A percentile compares a stretch with the other conserved stretches of the same genome.
Evolutionary conservation across 1,140 invertebrate species (phyloP).

Genomic region (Diploscapter pachys): DNA sequence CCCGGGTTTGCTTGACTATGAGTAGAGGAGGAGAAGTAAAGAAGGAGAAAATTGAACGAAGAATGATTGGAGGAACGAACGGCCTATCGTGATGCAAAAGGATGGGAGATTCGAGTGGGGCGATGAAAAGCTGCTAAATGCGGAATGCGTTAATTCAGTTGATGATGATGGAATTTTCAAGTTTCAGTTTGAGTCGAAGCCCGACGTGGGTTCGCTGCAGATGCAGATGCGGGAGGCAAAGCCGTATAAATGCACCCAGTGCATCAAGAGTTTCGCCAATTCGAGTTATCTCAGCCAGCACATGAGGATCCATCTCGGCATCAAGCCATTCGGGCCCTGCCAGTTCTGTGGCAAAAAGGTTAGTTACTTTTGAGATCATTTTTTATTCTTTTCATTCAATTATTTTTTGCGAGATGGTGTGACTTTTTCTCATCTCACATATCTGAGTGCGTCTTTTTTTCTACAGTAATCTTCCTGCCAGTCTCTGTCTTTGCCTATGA

Average conservation of each 20-base stretch:
- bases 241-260: conserved; percentile 97
- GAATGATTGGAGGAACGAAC: no score
- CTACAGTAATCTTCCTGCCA: background rate
- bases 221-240: conserved; percentile 82
- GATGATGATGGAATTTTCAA: no score
- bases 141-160: no score
- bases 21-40: no score
- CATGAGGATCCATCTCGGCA: conserved; percentile 93
- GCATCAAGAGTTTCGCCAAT: conserved; percentile 97
- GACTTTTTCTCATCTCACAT: background rate
- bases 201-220: conserved; percentile 42
- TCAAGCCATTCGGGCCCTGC: conserved; percentile 72
- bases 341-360: conserved; percentile 58
- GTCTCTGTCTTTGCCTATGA: no score
- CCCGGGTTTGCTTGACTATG: no score
- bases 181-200: conserved; percentile 41
- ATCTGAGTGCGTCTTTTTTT: background rate
- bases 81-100: no score
- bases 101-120: no score
- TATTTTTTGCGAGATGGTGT: background rate
- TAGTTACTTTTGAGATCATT: conserved; percentile 14
- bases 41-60: no score
- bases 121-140: no score
- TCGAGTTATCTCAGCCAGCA: conserved; percentile 98
- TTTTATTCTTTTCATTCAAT: background rate